A percentile compares a stretch with the other conserved stretches of the same genome.
Evolutionary conservation across 2,113 vertebrate species (phyloP).

Genomic region (Phrynosoma platyrhinos): DNA sequence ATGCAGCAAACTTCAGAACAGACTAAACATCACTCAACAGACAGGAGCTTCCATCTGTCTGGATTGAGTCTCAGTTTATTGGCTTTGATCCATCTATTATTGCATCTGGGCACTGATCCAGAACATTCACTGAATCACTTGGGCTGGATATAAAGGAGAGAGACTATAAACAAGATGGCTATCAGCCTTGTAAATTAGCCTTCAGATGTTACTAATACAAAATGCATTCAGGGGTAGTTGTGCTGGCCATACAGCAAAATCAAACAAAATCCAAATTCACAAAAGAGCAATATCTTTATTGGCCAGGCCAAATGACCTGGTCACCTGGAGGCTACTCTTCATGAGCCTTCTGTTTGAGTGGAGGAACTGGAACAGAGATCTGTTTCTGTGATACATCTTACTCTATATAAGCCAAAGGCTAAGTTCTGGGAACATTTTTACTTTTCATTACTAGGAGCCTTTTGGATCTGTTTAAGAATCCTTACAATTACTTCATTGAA

Average conservation of each 20-base stretch:
- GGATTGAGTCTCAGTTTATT: neutral
- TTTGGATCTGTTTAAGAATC: constrained; percentile 9
- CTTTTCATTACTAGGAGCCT: neutral
- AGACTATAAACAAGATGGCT: neutral
- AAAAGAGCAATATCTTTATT: too few relatives aligned
- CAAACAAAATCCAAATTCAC: too few relatives aligned
- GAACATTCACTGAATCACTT: neutral
- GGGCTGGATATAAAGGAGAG: neutral
- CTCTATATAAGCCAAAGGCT: constrained; percentile 10
- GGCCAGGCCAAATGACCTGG: neutral
- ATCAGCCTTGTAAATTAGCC: neutral
- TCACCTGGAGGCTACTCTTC: neutral
- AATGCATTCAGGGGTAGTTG: neutral
- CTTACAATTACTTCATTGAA: neutral
- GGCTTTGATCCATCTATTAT: neutral
- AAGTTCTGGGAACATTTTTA: neutral
- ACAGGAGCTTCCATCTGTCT: neutral
- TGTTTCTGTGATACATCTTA: neutral
- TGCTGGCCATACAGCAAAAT: too few relatives aligned
- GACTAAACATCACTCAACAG: neutral
- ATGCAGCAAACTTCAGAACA: neutral
- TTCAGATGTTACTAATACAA: neutral
- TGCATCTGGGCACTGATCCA: neutral
- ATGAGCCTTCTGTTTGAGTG: neutral
- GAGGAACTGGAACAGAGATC: neutral